Base-by-base conservation (phyloP, 2,113 vertebrate genomes). In the Tinamus guttatus region DNA sequence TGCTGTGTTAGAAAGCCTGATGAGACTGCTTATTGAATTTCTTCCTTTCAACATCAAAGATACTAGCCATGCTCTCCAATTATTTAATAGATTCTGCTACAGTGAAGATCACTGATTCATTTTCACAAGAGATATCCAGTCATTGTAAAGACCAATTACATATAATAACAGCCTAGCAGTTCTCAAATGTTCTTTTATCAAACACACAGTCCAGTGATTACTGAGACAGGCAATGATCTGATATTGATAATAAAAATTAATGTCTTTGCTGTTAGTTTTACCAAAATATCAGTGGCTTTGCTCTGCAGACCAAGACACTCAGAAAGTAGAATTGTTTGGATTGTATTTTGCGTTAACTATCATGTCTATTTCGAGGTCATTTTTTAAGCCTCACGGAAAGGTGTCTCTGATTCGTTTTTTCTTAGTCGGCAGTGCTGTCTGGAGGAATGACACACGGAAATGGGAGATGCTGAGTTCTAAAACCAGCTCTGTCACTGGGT, bases 11-110 rank as follows among this genome's bases (percentile, higher is more conserved):
- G 94, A 95, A 94, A 97, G 96, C 89, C 34, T 88, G 94, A 97
- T 65, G 82, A 97, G 74, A 93, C 95, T 94, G 89, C 94, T 96
- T 96, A 95, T 97, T 97, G 96, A 97, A 96, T 97, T 97, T 97
- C 92, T 96, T 95, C 93, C 93, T 96, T 92, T 97, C 90, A 96
- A 94, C 93, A 96, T 97, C 93, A 97, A 98, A 97, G 90, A 67
- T 68, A 93, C 68, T 93, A 75, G 95, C 93, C 87, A 73, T 87
- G 91, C 87, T 97, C 93, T 97, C 97, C 96, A 97, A 95, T 97
- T 98, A 98, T 96, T 95, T 95, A 98, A 98, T 97, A 97, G 95
- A 97, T 97, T 98, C 95, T 96, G 95, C 94, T 95, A 83, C 88
- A 90, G 89, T 93, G 87, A 94, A 68, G 76, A 97, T 86, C 93